Evolutionary conservation across 2,888 invertebrate species (phyloP).

Genomic region (Brachypalpus laphriformis): DNA sequence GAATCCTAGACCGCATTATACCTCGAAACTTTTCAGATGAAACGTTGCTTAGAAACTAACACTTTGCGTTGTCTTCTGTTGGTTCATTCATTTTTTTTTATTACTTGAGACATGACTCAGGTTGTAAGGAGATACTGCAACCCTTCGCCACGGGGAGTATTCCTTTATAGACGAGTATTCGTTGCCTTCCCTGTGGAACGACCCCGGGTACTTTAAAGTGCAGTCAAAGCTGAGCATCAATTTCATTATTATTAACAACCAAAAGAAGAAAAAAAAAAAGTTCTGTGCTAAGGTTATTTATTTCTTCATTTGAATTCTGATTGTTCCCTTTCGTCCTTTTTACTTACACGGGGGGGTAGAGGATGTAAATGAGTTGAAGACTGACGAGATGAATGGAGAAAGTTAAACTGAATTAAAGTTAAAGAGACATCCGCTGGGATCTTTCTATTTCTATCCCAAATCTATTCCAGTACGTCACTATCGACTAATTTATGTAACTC

Average conservation of each 20-base stretch:
- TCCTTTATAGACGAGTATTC: constrained; percentile 25
- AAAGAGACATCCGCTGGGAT: background rate
- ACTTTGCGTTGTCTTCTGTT: constrained; percentile 29
- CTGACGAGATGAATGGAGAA: constrained; percentile 18
- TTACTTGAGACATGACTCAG: constrained; percentile 55
- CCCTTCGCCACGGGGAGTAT: constrained; percentile 70
- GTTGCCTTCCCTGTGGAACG: constrained; percentile 12
- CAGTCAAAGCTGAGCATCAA: constrained; percentile 66
- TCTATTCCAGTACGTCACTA: too few species aligned
- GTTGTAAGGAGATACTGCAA: constrained; percentile 50
- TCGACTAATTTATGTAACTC: too few species aligned
- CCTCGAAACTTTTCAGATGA: constrained; percentile 21
- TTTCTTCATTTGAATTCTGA: constrained; percentile 64
- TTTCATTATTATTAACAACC: constrained; percentile 58
- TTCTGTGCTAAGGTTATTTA: constrained; percentile 52
- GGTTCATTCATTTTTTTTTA: background rate
- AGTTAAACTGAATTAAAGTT: constrained; percentile 36
- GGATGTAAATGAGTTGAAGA: constrained; percentile 9
- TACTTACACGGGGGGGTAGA: too few species aligned
- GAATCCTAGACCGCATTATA: constrained; percentile 57
- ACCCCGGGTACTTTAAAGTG: constrained; percentile 57
- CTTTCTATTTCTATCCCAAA: too few species aligned
- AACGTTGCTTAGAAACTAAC: constrained; percentile 72
- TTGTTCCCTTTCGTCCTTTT: constrained; percentile 33
- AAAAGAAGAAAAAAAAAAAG: background rate